phyloP scores from a whole-genome alignment of 2,888 invertebrate genomes.

The Tupiocoris notatus region DNA sequence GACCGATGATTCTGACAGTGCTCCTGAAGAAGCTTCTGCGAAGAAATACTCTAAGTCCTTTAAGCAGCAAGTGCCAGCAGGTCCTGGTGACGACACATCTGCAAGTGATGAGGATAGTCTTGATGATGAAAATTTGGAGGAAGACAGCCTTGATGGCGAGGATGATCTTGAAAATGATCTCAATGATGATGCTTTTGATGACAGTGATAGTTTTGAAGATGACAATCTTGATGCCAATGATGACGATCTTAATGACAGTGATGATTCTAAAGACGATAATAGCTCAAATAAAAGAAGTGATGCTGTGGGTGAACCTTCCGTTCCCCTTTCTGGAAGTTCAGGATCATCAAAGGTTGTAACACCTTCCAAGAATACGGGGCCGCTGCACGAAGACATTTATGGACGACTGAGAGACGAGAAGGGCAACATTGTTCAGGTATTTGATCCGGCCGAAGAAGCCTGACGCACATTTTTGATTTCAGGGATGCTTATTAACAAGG shows the following conservation, averaged over 20 bases:
- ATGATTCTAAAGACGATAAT: conserved; percentile 50
- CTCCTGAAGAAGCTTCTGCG: conserved; percentile 24
- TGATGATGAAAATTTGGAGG: not conserved
- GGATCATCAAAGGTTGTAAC: not conserved
- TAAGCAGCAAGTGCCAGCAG: no score
- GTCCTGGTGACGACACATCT: not conserved
- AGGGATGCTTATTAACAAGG: no score
- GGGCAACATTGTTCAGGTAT: conserved; percentile 66
- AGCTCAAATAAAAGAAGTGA: conserved; percentile 48
- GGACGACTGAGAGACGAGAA: conserved; percentile 78
- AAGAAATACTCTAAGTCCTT: not conserved
- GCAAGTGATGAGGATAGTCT: not conserved
- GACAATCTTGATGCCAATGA: conserved; percentile 42
- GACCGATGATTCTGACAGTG: conserved; percentile 51
- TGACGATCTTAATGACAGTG: conserved; percentile 17
- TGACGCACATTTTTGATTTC: not conserved
- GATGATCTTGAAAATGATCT: not conserved
- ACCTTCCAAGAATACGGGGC: conserved; percentile 30
- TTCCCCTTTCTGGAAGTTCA: not conserved
- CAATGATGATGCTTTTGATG: not conserved
- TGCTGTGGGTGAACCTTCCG: not conserved
- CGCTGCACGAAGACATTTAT: conserved; percentile 88
- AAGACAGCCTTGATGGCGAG: not conserved
- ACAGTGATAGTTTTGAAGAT: conserved; percentile 6
- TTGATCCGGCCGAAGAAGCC: no score